Evolutionary conservation across 2,113 vertebrate genomes (phyloP), one percentile per base, ranked within the genome.

Genomic region (Narcine bancroftii): DNA sequence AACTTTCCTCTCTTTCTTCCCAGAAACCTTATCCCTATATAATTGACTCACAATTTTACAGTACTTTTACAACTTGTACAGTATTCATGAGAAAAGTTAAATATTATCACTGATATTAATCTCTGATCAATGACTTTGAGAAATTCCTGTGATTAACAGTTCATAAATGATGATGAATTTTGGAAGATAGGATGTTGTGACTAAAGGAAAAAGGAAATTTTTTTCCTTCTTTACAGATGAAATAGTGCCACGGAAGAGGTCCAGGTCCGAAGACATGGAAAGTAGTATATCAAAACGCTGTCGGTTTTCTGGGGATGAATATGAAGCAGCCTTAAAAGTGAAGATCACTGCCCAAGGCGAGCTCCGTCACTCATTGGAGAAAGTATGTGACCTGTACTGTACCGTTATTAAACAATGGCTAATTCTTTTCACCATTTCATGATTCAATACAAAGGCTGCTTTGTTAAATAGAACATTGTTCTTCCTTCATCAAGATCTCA

Each of bases 241-340:
- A 85, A 93, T 93, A 0, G 95, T 94, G 50, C 95, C 95, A 92
- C 96, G 96, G 93, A 97, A 97, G 81, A 96, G 96, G 89, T 97
- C 96, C 93, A 96, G 95, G 92, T 97, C 96, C 92, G 96, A 97
- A 89, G 96, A 97, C 92, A 95, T 96, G 94, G 96, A 96, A 92
- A 95, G 66, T 39, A n/a, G 96, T 79, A 94, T 95, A 92, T 95
- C 95, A 60, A 97, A 97, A 93, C 96, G 96, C 26, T 95, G 95
- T 73, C 95, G 96, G 36, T 96, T 95, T 21, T 92, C 95, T 92
- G 95, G 93, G 93, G 96, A 96, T 93, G 96, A 97, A 92, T 97
- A 96, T 92, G 98, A 99, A 94, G 98, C 98, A 93, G 96, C 99
- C 93, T 94, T 99, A 93, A 96, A 99, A 96, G 95, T 99, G 47